A percentile compares a stretch with the other conserved stretches of the same genome.
These are phyloP conservation scores for Psilanteris sp. DNA, from an alignment of 1,140 invertebrate genomes.

Conservation along the genomic window DNA sequence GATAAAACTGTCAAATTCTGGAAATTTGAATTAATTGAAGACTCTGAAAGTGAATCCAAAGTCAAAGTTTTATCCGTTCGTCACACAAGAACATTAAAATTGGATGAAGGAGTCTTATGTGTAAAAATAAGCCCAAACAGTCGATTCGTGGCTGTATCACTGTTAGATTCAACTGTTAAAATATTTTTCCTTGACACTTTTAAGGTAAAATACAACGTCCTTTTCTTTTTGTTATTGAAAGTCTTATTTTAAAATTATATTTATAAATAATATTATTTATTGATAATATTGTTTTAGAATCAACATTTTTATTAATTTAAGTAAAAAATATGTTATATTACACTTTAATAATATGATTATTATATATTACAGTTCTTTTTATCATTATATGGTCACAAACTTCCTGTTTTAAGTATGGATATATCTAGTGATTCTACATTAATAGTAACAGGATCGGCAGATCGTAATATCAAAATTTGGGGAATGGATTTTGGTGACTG, in stretches of 20 bases:
- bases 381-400: conserved; percentile 97
- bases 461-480: conserved; percentile 98
- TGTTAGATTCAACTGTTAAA: conserved; percentile 96
- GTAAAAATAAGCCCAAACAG: conserved; percentile 91
- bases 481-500: conserved; percentile 99
- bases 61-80: conserved; percentile 88
- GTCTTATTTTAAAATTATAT: too few species aligned
- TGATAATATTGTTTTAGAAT: too few species aligned
- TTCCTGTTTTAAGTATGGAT: conserved; percentile 96
- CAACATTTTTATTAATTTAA: too few species aligned
- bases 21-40: conserved; percentile 92
- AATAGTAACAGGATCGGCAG: conserved; percentile 95
- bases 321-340: too few species aligned
- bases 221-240: too few species aligned
- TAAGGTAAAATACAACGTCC: too few species aligned
- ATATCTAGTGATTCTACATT: conserved; percentile 94
- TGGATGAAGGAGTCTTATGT: conserved; percentile 92
- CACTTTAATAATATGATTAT: too few species aligned
- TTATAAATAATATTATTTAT: too few species aligned
- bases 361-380: conserved; percentile 95
- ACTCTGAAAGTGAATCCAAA: conserved; percentile 82
- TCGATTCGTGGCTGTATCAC: conserved; percentile 92
- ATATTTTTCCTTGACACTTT: conserved; percentile 96
- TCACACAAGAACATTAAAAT: conserved; percentile 89
- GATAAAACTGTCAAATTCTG: conserved; percentile 97